Base-by-base conservation (phyloP, 2,888 invertebrate genomes). In the Drosophila pseudotakahashii region DNA sequence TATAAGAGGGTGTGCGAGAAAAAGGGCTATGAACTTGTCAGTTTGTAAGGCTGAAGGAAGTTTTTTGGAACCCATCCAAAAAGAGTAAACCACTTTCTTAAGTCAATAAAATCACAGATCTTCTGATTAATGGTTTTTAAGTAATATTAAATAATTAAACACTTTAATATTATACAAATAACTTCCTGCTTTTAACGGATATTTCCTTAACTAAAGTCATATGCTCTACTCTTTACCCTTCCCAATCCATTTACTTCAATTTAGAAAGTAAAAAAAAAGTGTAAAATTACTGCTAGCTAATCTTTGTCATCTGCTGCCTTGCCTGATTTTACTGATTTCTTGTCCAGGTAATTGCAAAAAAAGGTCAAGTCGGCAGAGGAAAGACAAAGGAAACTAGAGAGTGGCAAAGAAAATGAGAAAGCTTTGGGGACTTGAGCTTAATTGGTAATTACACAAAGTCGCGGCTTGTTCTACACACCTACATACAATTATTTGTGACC, bases 371-470 rank as follows among this genome's bases (percentile, higher is more conserved):
- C 44, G 48, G 34, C 48, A 36, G 37, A 39, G 14, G 42, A 23
- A 39, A 41, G 53, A 55, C 34, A 52, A 39, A 37, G 34, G 47
- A 32, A 53, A 44, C 42, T 37, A 30, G n/a, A 36, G 48, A 32
- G 41, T 34, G 48, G 23, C 36, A 26, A 23, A 41, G 47, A 50
- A 50, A 42, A 53, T 66, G 54, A 64, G 62, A 59, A 53, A 73
- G 68, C 75, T 53, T 52, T 26, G 44, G 63, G 81, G 70, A 74
- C 77, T 76, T 76, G 48, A 72, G 73, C 77, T 81, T 85, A 84
- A 84, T 88, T 88, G 83, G 83, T 77, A 84, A 84, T 84, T 84
- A 88, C 86, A 78, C 76, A 88, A 84, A 85, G 80, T 82, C 81
- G 84, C 79, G 88, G 88, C 79, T 64, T 73, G 51, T 72, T 57